phyloP scores from a whole-genome alignment of 1,140 invertebrate species.

The Diprion similis region DNA sequence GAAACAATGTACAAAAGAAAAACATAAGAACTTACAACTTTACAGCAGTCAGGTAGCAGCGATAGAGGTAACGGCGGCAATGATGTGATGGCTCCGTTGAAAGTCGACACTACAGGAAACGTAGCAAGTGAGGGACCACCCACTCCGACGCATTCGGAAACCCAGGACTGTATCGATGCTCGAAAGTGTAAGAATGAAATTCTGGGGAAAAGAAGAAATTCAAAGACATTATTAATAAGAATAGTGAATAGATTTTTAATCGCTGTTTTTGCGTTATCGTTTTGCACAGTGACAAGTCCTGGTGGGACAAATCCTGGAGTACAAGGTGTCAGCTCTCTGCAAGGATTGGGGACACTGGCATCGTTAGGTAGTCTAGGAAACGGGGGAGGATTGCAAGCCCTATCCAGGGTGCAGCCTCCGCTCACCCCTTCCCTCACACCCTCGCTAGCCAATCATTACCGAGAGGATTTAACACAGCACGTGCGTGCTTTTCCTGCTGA shows the following conservation, averaged over 20 bases:
- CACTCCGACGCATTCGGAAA: constrained; percentile 75
- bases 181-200: constrained; percentile 61
- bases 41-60: constrained; percentile 50
- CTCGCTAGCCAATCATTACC: constrained; percentile 89
- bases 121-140: constrained; percentile 68
- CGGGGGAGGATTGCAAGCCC: constrained; percentile 58
- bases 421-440: constrained; percentile 79
- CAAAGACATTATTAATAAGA: constrained; percentile 11
- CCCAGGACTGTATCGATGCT: constrained; percentile 68
- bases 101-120: constrained; percentile 65
- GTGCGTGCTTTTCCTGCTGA: constrained; percentile 93
- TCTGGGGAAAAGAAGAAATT: constrained; percentile 8
- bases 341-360: constrained; percentile 59
- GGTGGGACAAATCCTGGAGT: constrained; percentile 53
- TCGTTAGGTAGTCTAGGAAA: constrained; percentile 61
- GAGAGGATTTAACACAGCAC: constrained; percentile 89
- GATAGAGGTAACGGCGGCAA: constrained; percentile 53
- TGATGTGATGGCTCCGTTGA: constrained; percentile 62
- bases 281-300: constrained; percentile 58
- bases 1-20: neutral
- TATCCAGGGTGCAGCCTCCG: constrained; percentile 59
- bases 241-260: constrained; percentile 11
- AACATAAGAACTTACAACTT: constrained; percentile 11
- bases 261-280: constrained; percentile 18
- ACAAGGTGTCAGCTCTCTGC: constrained; percentile 63